Evolutionary conservation across 2,888 invertebrate species (phyloP), one percentile per base, ranked within the genome.

Genomic region (Boloria selene): DNA sequence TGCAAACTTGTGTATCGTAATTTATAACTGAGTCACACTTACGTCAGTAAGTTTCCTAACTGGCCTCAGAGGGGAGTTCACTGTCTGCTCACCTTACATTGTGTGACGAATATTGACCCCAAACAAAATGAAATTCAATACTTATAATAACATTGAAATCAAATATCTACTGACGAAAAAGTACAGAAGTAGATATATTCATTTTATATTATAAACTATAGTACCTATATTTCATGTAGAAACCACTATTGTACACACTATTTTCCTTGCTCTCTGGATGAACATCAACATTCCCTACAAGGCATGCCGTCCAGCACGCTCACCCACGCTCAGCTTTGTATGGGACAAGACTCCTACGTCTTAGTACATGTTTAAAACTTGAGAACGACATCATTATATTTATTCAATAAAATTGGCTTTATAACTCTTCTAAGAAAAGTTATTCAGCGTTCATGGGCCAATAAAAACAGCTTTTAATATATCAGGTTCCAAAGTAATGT

Each of bases 251-350:
- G 14, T 63, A 42, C 45, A 53, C 45, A 53, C 44, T 26, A 60
- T 75, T 77, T 75, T 76, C 76, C 77, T 75, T 72, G 64, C 72
- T 69, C 65, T 70, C 73, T 68, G 86, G 82, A 83, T 85, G 80
- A 81, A 80, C 78, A 79, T 73, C 90, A 84, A 88, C 84, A 84
- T 90, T 87, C 91, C 90, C 81, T 90, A 90, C 73, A 91, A 82
- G 90, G 91, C 79, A 82, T 76, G 83, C 83, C 75, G 87, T 78
- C 76, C 64, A 77, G 82, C 80, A 75, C 63, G 76, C 76, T 83
- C 86, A 79, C 87, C 86, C 84, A 87, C 88, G 82, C 81, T 80
- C 77, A 77, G 71, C 77, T 77, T 61, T 63, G 73, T 72, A 73
- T 74, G 75, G 80, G 73, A 78, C 68, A 47, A 75, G 80, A 77